Evolutionary conservation across 92 coral and sea anemone genomes (phyloP), one percentile per base, ranked within the genome.

Genomic region (Scolanthus callimorphus): DNA sequence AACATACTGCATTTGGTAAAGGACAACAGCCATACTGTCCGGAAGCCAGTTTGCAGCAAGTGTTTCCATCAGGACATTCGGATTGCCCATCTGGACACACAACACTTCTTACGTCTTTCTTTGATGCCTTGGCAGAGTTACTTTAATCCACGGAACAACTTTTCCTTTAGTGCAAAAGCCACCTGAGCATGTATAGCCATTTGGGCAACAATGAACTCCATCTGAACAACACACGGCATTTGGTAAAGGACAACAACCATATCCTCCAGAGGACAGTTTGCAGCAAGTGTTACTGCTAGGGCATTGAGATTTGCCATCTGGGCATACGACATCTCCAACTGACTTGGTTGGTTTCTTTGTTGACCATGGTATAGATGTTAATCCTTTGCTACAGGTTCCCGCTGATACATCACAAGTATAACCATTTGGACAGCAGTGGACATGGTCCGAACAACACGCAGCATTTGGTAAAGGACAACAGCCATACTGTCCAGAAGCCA

Each of bases 251-350:
- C 91, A 85, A 27, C 91, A 85, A 17, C 79, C 85, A 25, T 56
- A 82, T 22, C 53, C 27, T 25, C 82, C 79, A 0, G 69, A 27
- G 31, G 62, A 51, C 52, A 77, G 67, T 54, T 82, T 73, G 25
- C 95, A 86, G 57, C 89, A 86, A 0, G 95, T 81, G 10, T 34
- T 77, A 17, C 82, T 77, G 53, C 51, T 34, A 51, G 89, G 95
- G 21, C 95, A 81, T 25, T 76, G 20, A 0, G 79, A 48, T 29
- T 55, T 9, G 6, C 73, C 80, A 31, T 12, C 91, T 3, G 86
- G 82, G 25, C 91, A 84, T 29, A 84, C 17, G 9, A 74, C 76
- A 31, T 11, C 37, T 9, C 20, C 13, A 26, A 25, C 19, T 17
- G 50, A 21, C 27, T 52, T 43, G 11, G 69, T 27, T 49, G 55